These are phyloP conservation scores for Brachypalpus laphriformis DNA, from an alignment of 2,888 invertebrate species.

Conservation along the genomic window DNA sequence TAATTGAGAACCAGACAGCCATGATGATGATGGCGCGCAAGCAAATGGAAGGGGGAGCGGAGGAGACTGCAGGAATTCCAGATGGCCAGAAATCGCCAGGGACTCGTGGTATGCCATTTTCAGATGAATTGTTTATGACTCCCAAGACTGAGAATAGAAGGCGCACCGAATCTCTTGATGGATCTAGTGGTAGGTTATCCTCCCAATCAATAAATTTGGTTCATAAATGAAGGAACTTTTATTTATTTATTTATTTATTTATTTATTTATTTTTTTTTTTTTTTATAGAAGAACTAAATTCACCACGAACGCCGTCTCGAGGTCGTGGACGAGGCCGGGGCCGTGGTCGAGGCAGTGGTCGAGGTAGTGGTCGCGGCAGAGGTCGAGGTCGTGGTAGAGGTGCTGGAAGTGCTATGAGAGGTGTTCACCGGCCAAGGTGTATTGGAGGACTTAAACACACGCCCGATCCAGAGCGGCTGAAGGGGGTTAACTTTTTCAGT, in stretches of 20 bases:
- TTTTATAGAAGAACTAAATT: constrained; percentile 46
- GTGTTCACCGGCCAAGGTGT: constrained; percentile 79
- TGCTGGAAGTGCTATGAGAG: constrained; percentile 76
- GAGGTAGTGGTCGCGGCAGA: constrained; percentile 78
- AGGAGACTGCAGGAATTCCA: background rate
- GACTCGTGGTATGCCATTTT: constrained; percentile 25
- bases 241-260: background rate
- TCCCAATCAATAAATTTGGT: background rate
- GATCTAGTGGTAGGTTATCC: constrained; percentile 53
- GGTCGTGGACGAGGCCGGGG: constrained; percentile 77
- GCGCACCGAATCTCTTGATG: constrained; percentile 60
- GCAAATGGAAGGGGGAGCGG: background rate
- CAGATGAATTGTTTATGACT: constrained; percentile 62
- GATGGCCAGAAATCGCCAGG: constrained; percentile 22
- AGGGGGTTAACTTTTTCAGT: constrained; percentile 79
- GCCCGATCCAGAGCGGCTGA: constrained; percentile 80
- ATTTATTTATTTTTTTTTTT: background rate
- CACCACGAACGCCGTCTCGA: constrained; percentile 65
- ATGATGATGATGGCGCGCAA: constrained; percentile 12
- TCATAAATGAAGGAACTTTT: background rate
- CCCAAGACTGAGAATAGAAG: constrained; percentile 64
- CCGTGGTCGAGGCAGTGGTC: constrained; percentile 78
- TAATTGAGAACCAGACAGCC: constrained; percentile 21
- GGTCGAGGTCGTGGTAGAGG: constrained; percentile 81
- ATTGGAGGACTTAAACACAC: constrained; percentile 81